Conservation (phyloP, 2,797 vertebrate species). For the Acanthornis magna region DNA sequence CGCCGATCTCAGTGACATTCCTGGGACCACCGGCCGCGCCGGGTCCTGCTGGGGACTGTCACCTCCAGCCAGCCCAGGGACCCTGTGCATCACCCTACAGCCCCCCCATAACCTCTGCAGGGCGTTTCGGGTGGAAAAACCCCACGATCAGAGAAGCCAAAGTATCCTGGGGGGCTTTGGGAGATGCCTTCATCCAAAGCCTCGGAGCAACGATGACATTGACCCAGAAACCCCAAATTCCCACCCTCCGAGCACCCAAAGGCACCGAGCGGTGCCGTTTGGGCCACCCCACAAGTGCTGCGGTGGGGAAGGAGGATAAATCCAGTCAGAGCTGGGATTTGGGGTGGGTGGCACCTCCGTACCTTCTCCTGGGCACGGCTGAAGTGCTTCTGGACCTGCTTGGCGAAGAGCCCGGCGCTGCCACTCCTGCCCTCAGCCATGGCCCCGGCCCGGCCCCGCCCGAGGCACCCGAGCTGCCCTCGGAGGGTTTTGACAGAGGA, state of each 20-base stretch:
- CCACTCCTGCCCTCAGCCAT: constrained; percentile 91
- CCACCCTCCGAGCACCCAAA: fast-evolving
- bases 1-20: fast-evolving
- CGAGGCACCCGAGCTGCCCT: constrained; percentile 4
- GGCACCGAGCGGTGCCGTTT: fast-evolving
- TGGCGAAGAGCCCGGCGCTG: constrained; percentile 84
- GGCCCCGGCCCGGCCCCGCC: constrained; percentile 10
- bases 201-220: fast-evolving
- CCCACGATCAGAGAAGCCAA: fast-evolving
- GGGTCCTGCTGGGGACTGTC: not conserved
- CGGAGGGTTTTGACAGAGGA: constrained; percentile 51
- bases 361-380: constrained; percentile 96
- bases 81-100: fast-evolving
- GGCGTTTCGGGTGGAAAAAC: fast-evolving
- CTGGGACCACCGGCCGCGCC: fast-evolving
- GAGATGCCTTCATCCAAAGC: not conserved
- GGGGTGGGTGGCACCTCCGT: not conserved
- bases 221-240: fast-evolving
- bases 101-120: fast-evolving
- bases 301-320: not conserved
- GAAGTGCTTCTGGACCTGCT: constrained; percentile 88
- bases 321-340: fast-evolving
- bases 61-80: not conserved
- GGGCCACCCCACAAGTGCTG: fast-evolving
- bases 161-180: fast-evolving